Evolutionary conservation across 2,113 vertebrate species (phyloP), one percentile per base, ranked within the genome.

Genomic region (Ranitomeya variabilis): DNA sequence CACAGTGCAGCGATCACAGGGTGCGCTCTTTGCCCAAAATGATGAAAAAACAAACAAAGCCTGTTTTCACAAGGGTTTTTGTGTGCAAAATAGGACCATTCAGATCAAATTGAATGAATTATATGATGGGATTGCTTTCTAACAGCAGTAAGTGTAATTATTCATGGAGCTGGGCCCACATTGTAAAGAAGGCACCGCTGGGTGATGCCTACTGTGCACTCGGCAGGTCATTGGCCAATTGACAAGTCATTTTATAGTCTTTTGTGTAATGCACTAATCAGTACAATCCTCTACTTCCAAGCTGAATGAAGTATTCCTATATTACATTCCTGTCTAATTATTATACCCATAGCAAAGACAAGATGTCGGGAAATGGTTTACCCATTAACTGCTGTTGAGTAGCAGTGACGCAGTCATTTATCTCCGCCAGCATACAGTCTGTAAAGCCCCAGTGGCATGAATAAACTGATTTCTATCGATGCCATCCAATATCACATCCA

Each of bases 1-100:
- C 19, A 12, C 16, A 45, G 52, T 3, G 26, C 80, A 51, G 37
- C 37, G 16, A 62, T 82, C 59, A 51, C 10, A 62, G 80, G 80
- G 80, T 52, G 37, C 52, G 55, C 37, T 18, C 79, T 45, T 7
- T 19, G 6, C 54, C 74, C 16, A 13, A 19, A 26, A 7, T 11
- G 64, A 67, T 2, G 6, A 67, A 31, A 13, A 23, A 83, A 83
- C n/a, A 83, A 57, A 67, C 45, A 23, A 83, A 67, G 80, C 16
- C 62, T 52, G 80, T 67, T 83, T 52, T 83, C 60, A 83, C 67
- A 67, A 83, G 31, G 26, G 67, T 45, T 82, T 31, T 18, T 16
- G 15, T 80, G 55, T 62, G 15, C 18, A 37, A 37, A 45, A 62
- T 16, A 31, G 5, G 26, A 2, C 1, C 23, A 23, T 10, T 81